Conservation (phyloP, 2,797 vertebrate genomes). For the Pteropus rufus region DNA sequence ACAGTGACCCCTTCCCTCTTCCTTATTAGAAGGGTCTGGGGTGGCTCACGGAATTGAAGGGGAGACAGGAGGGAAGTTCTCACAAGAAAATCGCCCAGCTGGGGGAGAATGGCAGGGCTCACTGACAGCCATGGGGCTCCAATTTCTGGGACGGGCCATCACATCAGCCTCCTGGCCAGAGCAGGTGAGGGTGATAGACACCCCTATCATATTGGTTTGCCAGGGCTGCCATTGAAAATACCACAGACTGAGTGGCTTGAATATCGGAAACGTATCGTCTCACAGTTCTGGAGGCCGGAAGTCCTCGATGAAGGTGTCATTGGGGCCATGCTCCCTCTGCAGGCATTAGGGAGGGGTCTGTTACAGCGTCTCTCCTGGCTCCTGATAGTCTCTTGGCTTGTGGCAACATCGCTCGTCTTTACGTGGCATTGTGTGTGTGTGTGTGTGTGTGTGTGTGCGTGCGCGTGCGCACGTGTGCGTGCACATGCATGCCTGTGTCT, state of each 20-base stretch:
- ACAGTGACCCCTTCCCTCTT: neutral
- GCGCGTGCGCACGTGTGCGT: rapidly evolving
- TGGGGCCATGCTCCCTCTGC: neutral
- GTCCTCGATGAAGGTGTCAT: neutral
- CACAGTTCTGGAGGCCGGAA: neutral
- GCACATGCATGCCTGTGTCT: no score
- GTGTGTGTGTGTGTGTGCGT: neutral
- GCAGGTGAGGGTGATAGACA: neutral
- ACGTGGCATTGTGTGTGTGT: neutral
- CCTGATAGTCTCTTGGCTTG: neutral
- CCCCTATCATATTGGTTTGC: no score
- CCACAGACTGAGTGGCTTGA: neutral
- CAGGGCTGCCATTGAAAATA: neutral
- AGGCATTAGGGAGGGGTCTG: neutral
- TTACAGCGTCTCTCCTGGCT: neutral
- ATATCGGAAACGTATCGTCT: neutral
- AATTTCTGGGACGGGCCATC: neutral
- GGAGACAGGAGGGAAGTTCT: neutral
- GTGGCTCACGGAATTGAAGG: neutral
- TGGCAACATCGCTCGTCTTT: neutral
- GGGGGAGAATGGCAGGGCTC: neutral
- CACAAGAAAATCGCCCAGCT: neutral
- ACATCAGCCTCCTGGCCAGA: neutral
- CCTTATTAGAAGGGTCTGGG: neutral
- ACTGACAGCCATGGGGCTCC: no score